These are phyloP conservation scores for Drosophila kohkoa DNA, from an alignment of 1,140 invertebrate species.

Conservation along the genomic window DNA sequence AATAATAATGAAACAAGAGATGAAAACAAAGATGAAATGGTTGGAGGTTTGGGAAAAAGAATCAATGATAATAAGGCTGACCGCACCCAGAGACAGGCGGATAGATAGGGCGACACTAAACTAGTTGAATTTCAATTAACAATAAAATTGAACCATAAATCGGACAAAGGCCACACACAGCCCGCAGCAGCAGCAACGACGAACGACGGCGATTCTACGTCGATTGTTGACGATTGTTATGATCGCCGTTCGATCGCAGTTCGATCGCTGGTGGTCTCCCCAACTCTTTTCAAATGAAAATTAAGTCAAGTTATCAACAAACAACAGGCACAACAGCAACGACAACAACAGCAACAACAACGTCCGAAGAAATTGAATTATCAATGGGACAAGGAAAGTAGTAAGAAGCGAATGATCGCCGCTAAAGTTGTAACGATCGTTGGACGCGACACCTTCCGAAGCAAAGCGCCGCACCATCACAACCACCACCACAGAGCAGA, in stretches of 20 bases:
- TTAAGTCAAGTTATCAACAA: slow-evolving; percentile 67
- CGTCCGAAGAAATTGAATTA: slow-evolving; percentile 75
- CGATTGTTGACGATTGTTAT: slow-evolving; percentile 72
- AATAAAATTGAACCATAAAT: slow-evolving; percentile 84
- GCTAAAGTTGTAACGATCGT: slow-evolving; percentile 60
- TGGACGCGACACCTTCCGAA: slow-evolving; percentile 65
- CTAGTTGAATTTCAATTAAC: slow-evolving; percentile 84
- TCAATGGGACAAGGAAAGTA: slow-evolving; percentile 73
- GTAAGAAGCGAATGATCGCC: slow-evolving; percentile 23
- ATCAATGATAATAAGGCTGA: slow-evolving; percentile 33
- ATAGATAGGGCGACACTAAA: slow-evolving; percentile 57
- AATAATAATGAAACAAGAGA: slow-evolving; percentile 51
- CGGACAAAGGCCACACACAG: slow-evolving; percentile 70
- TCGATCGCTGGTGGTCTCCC: slow-evolving; percentile 68
- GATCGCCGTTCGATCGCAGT: slow-evolving; percentile 55
- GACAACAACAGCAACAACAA: too few relatives aligned
- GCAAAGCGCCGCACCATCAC: slow-evolving; percentile 62
- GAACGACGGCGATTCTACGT: background rate
- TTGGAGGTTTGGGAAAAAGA: slow-evolving; percentile 4
- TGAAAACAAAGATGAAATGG: background rate
- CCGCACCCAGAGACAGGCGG: slow-evolving; percentile 42
- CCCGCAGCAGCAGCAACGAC: slow-evolving; percentile 53
- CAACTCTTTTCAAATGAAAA: slow-evolving; percentile 51
- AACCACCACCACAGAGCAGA: background rate
- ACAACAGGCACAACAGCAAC: slow-evolving; percentile 3